Evolutionary conservation across 2,113 vertebrate species (phyloP).

Genomic region (Microtus oregoni): DNA sequence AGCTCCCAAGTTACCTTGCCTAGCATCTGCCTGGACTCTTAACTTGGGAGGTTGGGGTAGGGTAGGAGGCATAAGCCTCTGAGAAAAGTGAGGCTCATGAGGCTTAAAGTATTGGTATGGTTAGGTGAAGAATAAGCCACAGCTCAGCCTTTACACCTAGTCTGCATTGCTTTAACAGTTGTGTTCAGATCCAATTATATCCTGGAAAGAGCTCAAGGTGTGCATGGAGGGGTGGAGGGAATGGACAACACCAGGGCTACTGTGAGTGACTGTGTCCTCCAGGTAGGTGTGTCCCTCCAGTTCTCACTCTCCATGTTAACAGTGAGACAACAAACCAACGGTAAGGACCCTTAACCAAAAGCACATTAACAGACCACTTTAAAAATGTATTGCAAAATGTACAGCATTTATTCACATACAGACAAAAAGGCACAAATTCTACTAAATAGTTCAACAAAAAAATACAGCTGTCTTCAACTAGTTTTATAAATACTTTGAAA

Average conservation of each 20-base stretch:
- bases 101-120: neutral
- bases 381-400: constrained; percentile 89
- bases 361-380: constrained; percentile 61
- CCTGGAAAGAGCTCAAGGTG: neutral
- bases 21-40: too few relatives aligned
- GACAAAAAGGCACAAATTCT: constrained; percentile 94
- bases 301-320: neutral
- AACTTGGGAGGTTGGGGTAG: neutral
- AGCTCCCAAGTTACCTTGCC: neutral
- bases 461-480: constrained; percentile 92
- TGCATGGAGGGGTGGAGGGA: neutral
- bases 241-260: neutral
- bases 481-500: constrained; percentile 93
- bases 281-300: neutral
- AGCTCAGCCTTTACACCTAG: neutral
- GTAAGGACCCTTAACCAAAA: neutral
- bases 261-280: neutral
- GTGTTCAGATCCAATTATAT: constrained; percentile 19
- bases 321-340: too few relatives aligned
- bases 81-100: neutral
- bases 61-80: neutral
- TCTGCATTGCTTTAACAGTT: neutral
- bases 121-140: neutral
- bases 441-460: constrained; percentile 92
- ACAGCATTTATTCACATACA: constrained; percentile 93